phyloP scores from a whole-genome alignment of 2,888 invertebrate genomes.

The Ganaspis brasiliensis region DNA sequence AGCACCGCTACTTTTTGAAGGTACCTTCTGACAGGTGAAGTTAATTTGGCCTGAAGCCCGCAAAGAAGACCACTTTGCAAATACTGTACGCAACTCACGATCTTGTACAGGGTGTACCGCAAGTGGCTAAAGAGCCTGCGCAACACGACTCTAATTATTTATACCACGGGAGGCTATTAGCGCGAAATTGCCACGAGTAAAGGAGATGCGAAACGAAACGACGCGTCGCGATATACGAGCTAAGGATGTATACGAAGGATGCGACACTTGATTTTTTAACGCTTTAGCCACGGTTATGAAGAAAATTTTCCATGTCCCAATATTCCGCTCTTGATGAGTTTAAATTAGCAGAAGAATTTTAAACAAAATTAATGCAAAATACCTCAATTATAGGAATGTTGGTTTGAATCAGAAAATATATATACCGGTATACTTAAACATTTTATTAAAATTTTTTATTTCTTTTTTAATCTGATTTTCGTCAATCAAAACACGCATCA shows the following conservation, averaged over 20 bases:
- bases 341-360: conserved; percentile 27
- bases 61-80: conserved; percentile 41
- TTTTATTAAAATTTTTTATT: too few species aligned
- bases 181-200: conserved; percentile 60
- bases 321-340: conserved; percentile 22
- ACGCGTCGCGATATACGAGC: conserved; percentile 44
- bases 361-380: background rate
- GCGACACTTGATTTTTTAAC: conserved; percentile 31
- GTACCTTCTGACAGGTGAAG: conserved; percentile 39
- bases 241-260: conserved; percentile 40
- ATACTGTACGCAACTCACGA: conserved; percentile 45
- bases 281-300: conserved; percentile 11
- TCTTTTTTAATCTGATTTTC: too few species aligned
- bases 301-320: conserved; percentile 20
- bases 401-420: too few species aligned
- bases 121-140: conserved; percentile 35
- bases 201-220: conserved; percentile 59
- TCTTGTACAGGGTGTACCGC: conserved; percentile 38
- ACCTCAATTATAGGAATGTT: background rate
- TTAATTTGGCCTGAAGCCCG: conserved; percentile 39
- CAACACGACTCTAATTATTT: conserved; percentile 42
- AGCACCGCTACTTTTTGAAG: conserved; percentile 39
- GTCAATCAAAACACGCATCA: too few species aligned
- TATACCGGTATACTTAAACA: too few species aligned
- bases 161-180: conserved; percentile 50